A percentile compares a stretch with the other conserved stretches of the same genome.
phyloP scores from a whole-genome alignment of 2,797 vertebrate genomes.

The Phrynocephalus forsythii region DNA sequence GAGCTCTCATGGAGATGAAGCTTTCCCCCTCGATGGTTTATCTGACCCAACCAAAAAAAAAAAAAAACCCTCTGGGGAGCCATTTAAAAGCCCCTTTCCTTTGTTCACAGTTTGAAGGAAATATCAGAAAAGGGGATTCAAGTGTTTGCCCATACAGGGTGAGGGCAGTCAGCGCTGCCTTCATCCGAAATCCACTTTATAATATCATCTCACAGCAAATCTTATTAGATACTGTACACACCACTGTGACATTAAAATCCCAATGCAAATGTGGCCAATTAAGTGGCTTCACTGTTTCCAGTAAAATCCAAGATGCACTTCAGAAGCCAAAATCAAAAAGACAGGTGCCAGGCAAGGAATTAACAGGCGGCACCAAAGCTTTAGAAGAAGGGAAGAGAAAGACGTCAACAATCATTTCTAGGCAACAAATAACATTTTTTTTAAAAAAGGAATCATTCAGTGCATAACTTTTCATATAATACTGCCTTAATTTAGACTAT shows the following conservation, averaged over 20 bases:
- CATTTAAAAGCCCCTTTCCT: not conserved
- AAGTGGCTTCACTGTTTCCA: not conserved
- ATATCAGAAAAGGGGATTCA: not conserved
- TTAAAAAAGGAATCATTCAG: not conserved
- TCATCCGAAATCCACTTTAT: not conserved
- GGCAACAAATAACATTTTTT: not conserved
- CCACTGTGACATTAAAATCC: not conserved
- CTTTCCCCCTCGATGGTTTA: not conserved
- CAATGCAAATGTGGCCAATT: not conserved
- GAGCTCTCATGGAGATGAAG: not conserved
- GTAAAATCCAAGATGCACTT: not conserved
- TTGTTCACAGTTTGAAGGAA: not conserved
- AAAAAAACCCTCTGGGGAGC: not conserved
- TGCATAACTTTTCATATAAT: not conserved
- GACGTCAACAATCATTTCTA: no score
- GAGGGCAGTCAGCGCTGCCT: not conserved
- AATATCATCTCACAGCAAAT: not conserved
- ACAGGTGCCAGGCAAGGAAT: not conserved
- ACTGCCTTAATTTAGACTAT: not conserved
- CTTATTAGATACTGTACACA: not conserved
- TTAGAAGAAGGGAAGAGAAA: not conserved
- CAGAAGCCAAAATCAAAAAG: not conserved
- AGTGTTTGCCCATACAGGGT: not conserved
- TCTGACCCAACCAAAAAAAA: not conserved
- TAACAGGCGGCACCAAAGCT: not conserved